Base-by-base conservation (phyloP, 1,140 invertebrate genomes). In the Trichomalopsis sarcophagae region DNA sequence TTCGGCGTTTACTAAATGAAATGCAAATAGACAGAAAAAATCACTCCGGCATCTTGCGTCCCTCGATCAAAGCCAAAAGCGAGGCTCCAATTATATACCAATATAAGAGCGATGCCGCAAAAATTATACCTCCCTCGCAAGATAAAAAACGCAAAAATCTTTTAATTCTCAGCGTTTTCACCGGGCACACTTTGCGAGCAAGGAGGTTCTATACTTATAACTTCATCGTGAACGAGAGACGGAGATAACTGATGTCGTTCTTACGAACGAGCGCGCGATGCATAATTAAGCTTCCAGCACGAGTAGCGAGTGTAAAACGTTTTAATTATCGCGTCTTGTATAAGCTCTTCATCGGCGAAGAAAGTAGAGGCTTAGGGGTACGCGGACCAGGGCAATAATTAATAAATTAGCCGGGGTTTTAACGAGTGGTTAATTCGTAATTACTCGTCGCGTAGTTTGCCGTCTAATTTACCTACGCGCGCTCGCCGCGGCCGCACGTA, bases 381-480 rank as follows among this genome's bases (percentile, higher is more conserved):
- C 27, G 21, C 36, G 0, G 36, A 50, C 33, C 14, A 3, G 27
- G 78, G 85, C 87, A 40, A 77, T 83, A 84, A 85, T 88, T 86
- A 87, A 87, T 87, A 88, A 88, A 86, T 88, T 84, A 78, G 71
- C 21, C 30, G 36, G 36, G 50, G 30, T 71, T 71, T 86, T 85
- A 88, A 86, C 66, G 77, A 88, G 50, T 88, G 50, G 30, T 86
- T 82, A 85, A 88, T 88, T 88, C 76, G 79, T 85, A 87, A 88
- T 88, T 88, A 81, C 55, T 82, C 84, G 62, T 77, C 71, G 36
- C 77, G 50, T 83, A 86, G 84, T 87, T 87, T 84, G 79, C 55
- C 75, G 71, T 10, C 17, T 23, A 79, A 83, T 76, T 84, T 69
- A 36, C 27, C 33, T 71, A 13, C 13, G 44, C 78, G 62, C 10